These are phyloP conservation scores for Pristionchus entomophagus DNA, from an alignment of 2,888 invertebrate species.

Conservation along the genomic window DNA sequence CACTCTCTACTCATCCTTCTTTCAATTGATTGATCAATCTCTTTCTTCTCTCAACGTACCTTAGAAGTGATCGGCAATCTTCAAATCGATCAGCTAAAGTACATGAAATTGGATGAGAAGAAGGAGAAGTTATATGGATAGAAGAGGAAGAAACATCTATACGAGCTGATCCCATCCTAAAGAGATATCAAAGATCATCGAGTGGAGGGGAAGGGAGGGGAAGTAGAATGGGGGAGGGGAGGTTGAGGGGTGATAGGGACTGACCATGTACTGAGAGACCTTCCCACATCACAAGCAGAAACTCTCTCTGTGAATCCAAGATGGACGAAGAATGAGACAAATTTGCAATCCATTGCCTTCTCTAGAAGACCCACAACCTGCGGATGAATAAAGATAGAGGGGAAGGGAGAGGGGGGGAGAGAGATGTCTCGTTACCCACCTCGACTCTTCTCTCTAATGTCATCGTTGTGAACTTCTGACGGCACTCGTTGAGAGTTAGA, in stretches of 20 bases:
- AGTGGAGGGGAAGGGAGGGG: not conserved
- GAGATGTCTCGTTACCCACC: slow-evolving; percentile 45
- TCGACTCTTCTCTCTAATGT: slow-evolving; percentile 62
- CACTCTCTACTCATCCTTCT: not conserved
- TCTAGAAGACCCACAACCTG: slow-evolving; percentile 61
- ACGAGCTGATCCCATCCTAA: not conserved
- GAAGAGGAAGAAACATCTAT: not conserved
- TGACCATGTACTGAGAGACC: slow-evolving; percentile 57
- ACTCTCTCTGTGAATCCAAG: slow-evolving; percentile 64
- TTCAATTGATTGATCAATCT: not conserved
- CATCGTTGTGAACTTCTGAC: slow-evolving; percentile 65
- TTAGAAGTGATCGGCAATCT: not conserved
- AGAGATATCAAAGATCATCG: not conserved
- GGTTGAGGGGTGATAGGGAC: too few relatives aligned
- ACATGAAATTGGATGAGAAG: not conserved
- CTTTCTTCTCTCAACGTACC: not conserved
- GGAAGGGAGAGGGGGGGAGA: not conserved
- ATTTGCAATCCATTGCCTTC: slow-evolving; percentile 62
- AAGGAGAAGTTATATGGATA: not conserved
- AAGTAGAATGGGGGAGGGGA: too few relatives aligned
- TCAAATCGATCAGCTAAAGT: slow-evolving; percentile 34
- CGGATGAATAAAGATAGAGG: not conserved
- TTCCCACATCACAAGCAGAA: slow-evolving; percentile 69
- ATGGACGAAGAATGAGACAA: slow-evolving; percentile 69
- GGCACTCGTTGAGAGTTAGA: slow-evolving; percentile 67